Evolutionary conservation across 2,113 vertebrate genomes (phyloP).

Genomic region (Myanophis thanlyinensis): DNA sequence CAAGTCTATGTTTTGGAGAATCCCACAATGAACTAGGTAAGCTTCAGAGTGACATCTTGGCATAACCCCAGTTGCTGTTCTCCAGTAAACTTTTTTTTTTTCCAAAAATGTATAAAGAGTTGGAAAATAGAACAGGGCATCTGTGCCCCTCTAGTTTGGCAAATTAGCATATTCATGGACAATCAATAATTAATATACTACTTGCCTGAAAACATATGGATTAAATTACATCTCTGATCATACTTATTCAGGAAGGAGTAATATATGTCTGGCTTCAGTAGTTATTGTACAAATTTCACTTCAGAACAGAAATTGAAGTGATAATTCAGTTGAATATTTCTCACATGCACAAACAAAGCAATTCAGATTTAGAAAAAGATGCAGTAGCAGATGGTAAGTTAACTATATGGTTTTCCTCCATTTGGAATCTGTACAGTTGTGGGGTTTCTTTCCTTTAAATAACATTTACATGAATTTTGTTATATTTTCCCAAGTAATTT

Average conservation of each 20-base stretch:
- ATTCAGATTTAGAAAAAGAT: background rate
- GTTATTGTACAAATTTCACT: constrained; percentile 42
- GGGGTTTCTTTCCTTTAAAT: background rate
- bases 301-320: constrained; percentile 14
- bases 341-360: background rate
- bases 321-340: background rate
- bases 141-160: constrained; percentile 52
- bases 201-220: constrained; percentile 56
- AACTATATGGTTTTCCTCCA: background rate
- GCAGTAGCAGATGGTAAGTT: background rate
- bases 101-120: constrained; percentile 68
- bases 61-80: constrained; percentile 41
- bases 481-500: background rate
- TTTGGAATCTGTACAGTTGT: background rate
- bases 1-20: background rate
- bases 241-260: constrained; percentile 38
- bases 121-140: constrained; percentile 54
- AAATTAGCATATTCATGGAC: constrained; percentile 72
- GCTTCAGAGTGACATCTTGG: constrained; percentile 49
- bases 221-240: constrained; percentile 57
- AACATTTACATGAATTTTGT: background rate
- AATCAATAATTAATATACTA: constrained; percentile 75
- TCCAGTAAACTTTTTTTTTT: constrained; percentile 56
- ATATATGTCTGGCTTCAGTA: constrained; percentile 4
- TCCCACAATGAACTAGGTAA: constrained; percentile 60